A percentile compares a stretch with the other conserved stretches of the same genome.
These are phyloP conservation scores for Zelostemma sp. DNA, from an alignment of 1,140 invertebrate species.

Conservation along the genomic window DNA sequence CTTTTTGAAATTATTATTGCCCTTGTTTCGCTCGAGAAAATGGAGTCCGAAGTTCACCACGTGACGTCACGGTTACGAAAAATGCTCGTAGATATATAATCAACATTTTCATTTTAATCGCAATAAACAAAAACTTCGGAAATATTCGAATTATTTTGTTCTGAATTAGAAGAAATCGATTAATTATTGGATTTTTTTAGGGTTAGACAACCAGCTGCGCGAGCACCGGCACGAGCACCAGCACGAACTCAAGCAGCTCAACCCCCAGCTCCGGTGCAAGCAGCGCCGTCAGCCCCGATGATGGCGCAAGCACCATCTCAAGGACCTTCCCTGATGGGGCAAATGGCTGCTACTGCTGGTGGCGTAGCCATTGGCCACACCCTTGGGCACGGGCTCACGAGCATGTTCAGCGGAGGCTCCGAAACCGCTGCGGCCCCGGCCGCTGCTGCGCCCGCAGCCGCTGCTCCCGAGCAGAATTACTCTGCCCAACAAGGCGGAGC, in stretches of 20 bases:
- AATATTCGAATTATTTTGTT: no score
- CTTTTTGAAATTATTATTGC: no score
- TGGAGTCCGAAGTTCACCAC: no score
- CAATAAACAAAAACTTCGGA: no score
- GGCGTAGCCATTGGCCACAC: slow-evolving; percentile 91
- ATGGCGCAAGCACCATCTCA: slow-evolving; percentile 75
- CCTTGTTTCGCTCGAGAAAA: no score
- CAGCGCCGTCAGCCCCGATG: slow-evolving; percentile 65
- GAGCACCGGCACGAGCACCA: slow-evolving; percentile 54
- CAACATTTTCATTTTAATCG: no score
- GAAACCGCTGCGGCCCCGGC: slow-evolving; percentile 71
- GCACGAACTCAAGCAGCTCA: slow-evolving; percentile 65
- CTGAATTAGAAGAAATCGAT: no score
- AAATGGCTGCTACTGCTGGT: slow-evolving; percentile 93
- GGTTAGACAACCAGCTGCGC: slow-evolving; percentile 60
- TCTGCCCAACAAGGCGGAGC: slow-evolving; percentile 73
- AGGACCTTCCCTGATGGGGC: slow-evolving; percentile 78
- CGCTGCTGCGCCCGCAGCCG: slow-evolving; percentile 62
- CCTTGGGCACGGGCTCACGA: slow-evolving; percentile 89
- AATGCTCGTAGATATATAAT: no score
- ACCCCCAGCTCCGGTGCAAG: slow-evolving; percentile 65
- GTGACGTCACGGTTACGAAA: no score
- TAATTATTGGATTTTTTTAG: no score
- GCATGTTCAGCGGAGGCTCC: slow-evolving; percentile 82
- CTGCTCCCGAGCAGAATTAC: slow-evolving; percentile 54